Percentiles rank a stretch among this genome's conserved stretches.
These are phyloP conservation scores for Phengaris alcon DNA, from an alignment of 2,888 invertebrate genomes.

Conservation along the genomic window DNA sequence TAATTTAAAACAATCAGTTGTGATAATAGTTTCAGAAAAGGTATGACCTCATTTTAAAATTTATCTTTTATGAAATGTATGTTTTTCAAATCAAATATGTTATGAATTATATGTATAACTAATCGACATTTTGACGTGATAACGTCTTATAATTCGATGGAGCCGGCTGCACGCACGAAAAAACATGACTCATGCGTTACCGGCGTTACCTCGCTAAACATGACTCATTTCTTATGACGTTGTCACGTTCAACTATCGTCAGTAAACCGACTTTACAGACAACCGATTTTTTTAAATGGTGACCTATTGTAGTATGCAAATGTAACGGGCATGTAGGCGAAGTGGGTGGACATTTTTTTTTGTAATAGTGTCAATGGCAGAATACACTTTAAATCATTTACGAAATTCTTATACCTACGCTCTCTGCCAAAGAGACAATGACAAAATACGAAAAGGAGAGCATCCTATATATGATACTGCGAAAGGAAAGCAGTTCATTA, in stretches of 20 bases:
- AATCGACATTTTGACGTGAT: too few species aligned
- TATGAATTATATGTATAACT: too few species aligned
- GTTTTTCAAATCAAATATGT: too few species aligned
- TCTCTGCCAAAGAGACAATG: background rate
- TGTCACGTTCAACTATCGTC: too few species aligned
- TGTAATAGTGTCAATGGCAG: slow-evolving; percentile 22
- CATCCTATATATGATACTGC: too few species aligned
- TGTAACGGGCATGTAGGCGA: slow-evolving; percentile 17
- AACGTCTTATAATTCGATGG: too few species aligned
- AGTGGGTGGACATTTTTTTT: background rate
- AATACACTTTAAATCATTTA: background rate
- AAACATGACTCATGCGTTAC: too few species aligned
- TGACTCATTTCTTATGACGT: too few species aligned
- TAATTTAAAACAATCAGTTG: background rate
- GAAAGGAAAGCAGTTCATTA: too few species aligned
- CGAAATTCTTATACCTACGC: background rate
- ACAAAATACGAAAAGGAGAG: slow-evolving; percentile 18
- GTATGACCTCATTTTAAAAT: slow-evolving; percentile 1
- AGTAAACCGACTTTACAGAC: too few species aligned
- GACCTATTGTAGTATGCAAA: background rate
- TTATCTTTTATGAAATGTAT: background rate
- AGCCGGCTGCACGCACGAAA: too few species aligned
- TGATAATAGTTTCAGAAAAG: background rate
- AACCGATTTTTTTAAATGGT: background rate
- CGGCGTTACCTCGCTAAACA: too few species aligned